Evolutionary conservation across 2,888 invertebrate species (phyloP).

Genomic region (Lamellibrachia columna): DNA sequence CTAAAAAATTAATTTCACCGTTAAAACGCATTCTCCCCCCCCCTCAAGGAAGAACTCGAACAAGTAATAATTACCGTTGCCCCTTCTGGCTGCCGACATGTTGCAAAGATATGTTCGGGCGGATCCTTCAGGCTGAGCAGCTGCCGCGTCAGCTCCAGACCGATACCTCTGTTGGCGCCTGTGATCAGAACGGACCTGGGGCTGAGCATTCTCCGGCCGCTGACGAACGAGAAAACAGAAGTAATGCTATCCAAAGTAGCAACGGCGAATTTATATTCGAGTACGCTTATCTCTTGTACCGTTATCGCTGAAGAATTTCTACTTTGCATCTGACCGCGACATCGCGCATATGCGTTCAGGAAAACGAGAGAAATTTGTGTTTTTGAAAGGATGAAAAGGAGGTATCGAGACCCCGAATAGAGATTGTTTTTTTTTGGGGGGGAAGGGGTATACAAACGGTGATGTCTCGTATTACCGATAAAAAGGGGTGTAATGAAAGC

Average conservation of each 20-base stretch:
- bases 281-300: background rate
- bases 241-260: background rate
- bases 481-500: too few relatives aligned
- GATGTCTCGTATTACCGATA: too few relatives aligned
- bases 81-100: background rate
- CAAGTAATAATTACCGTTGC: constrained; percentile 9
- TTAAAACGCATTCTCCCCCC: too few relatives aligned
- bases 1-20: too few relatives aligned
- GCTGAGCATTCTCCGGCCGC: background rate
- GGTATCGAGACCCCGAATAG: too few relatives aligned
- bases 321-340: background rate
- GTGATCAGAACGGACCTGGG: constrained; percentile 39
- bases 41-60: background rate
- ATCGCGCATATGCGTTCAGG: background rate
- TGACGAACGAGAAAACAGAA: background rate
- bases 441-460: too few relatives aligned
- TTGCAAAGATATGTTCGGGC: constrained; percentile 39
- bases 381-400: too few relatives aligned
- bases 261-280: background rate
- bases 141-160: constrained; percentile 39
- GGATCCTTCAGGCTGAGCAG: constrained; percentile 29
- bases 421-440: too few relatives aligned
- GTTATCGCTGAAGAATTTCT: background rate
- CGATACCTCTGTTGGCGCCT: constrained; percentile 39
- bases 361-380: too few relatives aligned